phyloP scores from a whole-genome alignment of 2,797 vertebrate genomes.

The Xyrichtys novacula region DNA sequence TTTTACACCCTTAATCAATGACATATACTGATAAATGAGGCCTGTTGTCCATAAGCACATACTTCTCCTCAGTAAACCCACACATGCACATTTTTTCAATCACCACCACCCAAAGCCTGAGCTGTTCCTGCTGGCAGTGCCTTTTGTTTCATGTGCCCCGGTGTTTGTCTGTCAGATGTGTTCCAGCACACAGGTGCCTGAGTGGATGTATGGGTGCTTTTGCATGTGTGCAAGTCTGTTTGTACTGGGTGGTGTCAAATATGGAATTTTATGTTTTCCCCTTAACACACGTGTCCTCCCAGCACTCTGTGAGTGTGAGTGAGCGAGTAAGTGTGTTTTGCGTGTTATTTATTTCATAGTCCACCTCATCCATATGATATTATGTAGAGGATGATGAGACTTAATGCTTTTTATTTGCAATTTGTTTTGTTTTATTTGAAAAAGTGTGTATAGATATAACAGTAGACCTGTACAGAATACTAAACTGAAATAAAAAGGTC shows the following conservation, averaged over 20 bases:
- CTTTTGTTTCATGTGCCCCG: constrained; percentile 79
- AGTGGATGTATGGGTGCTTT: constrained; percentile 62
- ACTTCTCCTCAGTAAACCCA: constrained; percentile 32
- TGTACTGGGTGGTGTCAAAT: constrained; percentile 49
- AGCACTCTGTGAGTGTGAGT: constrained; percentile 16
- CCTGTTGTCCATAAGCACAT: constrained; percentile 63
- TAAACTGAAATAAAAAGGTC: constrained; percentile 80
- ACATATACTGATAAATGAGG: constrained; percentile 44
- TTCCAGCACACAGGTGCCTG: constrained; percentile 70
- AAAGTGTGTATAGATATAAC: constrained; percentile 77
- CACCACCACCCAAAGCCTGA: constrained; percentile 52
- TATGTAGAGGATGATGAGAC: constrained; percentile 71
- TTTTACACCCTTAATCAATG: constrained; percentile 19
- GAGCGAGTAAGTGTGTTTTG: constrained; percentile 13
- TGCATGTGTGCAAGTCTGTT: constrained; percentile 58
- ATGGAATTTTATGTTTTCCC: constrained; percentile 8
- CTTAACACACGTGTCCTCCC: constrained; percentile 29
- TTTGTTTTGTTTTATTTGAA: constrained; percentile 75
- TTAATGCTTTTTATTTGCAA: constrained; percentile 72
- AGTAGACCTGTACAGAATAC: constrained; percentile 83
- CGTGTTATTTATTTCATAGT: constrained; percentile 83
- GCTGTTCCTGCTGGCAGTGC: constrained; percentile 84
- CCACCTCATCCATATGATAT: constrained; percentile 63
- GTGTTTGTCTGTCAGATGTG: constrained; percentile 52
- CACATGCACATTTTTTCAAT: constrained; percentile 9